Conservation (phyloP, 2,113 vertebrate genomes). For the Microcebus griseorufus region DNA sequence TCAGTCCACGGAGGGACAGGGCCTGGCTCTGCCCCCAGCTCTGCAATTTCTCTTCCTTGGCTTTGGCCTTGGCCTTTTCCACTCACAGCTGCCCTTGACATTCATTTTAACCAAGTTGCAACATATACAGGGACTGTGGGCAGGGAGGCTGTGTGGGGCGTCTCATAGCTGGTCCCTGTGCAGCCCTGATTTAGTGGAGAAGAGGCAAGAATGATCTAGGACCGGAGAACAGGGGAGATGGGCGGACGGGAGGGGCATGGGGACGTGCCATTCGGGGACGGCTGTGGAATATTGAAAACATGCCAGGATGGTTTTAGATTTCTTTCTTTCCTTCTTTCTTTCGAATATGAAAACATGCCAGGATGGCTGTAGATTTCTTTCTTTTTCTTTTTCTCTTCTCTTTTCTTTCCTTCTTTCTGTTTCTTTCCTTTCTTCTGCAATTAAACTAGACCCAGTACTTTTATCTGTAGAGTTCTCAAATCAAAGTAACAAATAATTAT, state of each 20-base stretch:
- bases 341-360: background rate
- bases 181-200: background rate
- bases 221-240: background rate
- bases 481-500: background rate
- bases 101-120: background rate
- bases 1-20: background rate
- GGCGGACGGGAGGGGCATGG: background rate
- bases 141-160: background rate
- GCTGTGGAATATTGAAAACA: background rate
- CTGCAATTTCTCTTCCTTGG: background rate
- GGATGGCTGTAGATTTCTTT: background rate
- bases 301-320: fast-evolving
- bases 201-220: no score
- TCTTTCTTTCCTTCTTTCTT: background rate
- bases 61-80: background rate
- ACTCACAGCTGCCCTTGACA: background rate
- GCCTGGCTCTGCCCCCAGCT: fast-evolving
- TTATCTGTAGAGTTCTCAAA: conserved; percentile 49
- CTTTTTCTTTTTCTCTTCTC: background rate
- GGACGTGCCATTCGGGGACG: background rate
- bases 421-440: background rate
- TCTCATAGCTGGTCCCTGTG: fast-evolving
- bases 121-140: fast-evolving
- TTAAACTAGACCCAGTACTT: conserved; percentile 27
- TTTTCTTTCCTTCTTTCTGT: no score